Evolutionary conservation across 2,888 invertebrate genomes (phyloP), one percentile per base, ranked within the genome.

Genomic region (Drosophila subquinaria): DNA sequence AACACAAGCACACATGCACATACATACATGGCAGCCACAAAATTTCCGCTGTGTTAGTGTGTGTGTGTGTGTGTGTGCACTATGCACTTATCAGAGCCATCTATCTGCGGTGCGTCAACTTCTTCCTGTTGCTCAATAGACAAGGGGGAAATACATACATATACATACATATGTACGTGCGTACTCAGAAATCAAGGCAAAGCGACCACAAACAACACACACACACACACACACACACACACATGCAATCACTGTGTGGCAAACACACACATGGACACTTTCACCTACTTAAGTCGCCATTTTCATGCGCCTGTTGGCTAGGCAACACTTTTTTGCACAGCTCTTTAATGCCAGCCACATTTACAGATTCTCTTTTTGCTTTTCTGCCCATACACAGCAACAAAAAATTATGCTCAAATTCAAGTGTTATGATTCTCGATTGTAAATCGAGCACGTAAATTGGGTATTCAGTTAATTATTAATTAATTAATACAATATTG

Each of bases 71-170:
- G 55, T 69, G 74, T 75, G 59, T 81, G 77, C 75, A 83, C 79
- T 74, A 76, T 88, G 82, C 83, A 88, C 81, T 85, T 89, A 88
- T 89, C 89, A 64, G 65, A 60, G 75, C 70, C 80, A 86, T 88
- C 76, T 82, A 88, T 89, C 85, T 85, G 80, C 74, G 76, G 61
- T 73, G 68, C 66, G 76, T 77, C 80, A 80, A 73, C 82, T 76
- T 73, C 79, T 75, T 86, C 69, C 77, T 81, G 82, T 79, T 71
- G 73, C 70, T 63, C 60, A 67, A 75, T 59, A 65, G 73, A 74
- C 66, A 72, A 53, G 33, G 17, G 23, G 23, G 35, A 23, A 42
- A 4, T 27, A 27, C 3, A 23, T 23, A 27, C 27, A 27, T 4
- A 23, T 23, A 27, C 27, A 27, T 27, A 27, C 4, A 23, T 4